Conservation (phyloP, 2,888 invertebrate species). For the Orthosia gracilis region DNA sequence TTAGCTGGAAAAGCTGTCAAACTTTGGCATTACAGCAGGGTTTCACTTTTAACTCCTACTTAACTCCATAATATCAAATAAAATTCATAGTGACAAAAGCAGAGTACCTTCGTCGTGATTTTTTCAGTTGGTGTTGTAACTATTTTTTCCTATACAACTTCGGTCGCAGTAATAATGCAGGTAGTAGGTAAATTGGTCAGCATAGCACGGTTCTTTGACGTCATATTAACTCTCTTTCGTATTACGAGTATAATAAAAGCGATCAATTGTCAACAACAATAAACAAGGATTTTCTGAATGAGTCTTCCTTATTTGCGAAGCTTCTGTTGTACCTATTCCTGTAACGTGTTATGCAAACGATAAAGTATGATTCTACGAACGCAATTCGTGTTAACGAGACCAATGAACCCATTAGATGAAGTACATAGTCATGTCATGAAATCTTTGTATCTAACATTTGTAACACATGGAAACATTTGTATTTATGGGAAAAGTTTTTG, state of each 20-base stretch:
- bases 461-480: not conserved
- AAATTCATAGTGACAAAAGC: no score
- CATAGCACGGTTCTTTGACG: no score
- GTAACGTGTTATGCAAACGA: constrained; percentile 10
- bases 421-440: not conserved
- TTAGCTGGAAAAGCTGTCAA: no score
- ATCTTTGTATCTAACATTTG: not conserved
- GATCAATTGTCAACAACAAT: constrained; percentile 4
- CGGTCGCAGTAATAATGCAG: no score
- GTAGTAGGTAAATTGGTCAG: no score
- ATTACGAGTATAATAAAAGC: not conserved
- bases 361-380: constrained; percentile 15
- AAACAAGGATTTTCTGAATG: constrained; percentile 4
- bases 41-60: no score
- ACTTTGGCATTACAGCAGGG: no score
- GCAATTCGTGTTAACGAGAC: not conserved
- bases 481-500: no score
- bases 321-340: constrained; percentile 8
- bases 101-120: no score
- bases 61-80: no score
- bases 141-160: not conserved
- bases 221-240: no score
- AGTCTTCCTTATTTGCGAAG: not conserved
- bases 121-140: no score
- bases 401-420: not conserved